These are phyloP conservation scores for Gibbula magus DNA, from an alignment of 2,888 invertebrate genomes.

Conservation along the genomic window DNA sequence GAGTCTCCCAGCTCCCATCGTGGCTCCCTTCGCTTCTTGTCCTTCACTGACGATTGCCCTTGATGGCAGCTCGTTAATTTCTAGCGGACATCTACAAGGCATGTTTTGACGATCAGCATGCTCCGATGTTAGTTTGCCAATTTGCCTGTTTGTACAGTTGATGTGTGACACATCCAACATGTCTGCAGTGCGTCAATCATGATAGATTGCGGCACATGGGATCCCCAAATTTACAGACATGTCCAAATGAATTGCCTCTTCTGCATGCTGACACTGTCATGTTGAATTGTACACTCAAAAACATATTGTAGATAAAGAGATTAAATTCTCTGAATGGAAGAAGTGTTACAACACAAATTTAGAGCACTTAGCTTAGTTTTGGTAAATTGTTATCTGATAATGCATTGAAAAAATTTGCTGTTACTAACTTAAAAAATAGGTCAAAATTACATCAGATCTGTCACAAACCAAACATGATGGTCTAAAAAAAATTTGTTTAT, in stretches of 20 bases:
- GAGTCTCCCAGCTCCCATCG: background rate
- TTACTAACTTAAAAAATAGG: no score
- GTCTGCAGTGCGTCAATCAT: slow-evolving; percentile 12
- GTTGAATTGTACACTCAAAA: background rate
- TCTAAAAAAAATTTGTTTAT: no score
- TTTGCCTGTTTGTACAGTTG: slow-evolving; percentile 15
- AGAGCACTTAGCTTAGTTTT: no score
- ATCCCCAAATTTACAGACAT: background rate
- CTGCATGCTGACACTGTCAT: background rate
- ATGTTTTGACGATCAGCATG: slow-evolving; percentile 17
- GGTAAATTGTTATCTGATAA: no score
- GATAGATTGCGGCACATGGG: background rate
- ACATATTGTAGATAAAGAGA: no score
- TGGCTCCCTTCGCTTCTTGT: background rate
- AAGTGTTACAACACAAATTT: no score
- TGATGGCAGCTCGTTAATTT: slow-evolving; percentile 15
- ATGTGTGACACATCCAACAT: background rate
- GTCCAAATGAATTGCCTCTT: background rate
- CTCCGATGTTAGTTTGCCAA: slow-evolving; percentile 18
- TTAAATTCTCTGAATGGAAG: no score
- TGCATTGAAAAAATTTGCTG: no score
- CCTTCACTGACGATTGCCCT: slow-evolving; percentile 1
- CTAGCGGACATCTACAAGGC: slow-evolving; percentile 17
- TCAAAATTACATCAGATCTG: no score
- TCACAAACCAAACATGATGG: no score